These are phyloP conservation scores for Peromyscus aztecus DNA, from an alignment of 2,797 vertebrate genomes.

Conservation along the genomic window DNA sequence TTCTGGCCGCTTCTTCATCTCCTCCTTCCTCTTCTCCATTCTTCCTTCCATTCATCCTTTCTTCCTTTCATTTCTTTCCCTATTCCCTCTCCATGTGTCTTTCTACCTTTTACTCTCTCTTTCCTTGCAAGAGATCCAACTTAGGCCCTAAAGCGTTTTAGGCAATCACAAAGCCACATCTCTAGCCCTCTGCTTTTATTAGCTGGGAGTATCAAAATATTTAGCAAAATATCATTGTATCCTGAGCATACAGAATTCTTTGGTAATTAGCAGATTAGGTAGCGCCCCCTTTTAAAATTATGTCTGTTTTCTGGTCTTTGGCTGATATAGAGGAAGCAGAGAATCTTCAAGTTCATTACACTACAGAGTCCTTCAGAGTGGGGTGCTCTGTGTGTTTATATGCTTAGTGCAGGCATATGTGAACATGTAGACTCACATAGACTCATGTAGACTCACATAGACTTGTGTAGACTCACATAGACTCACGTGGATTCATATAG, in stretches of 20 bases:
- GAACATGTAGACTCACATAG: not conserved
- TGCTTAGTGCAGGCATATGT: constrained; percentile 78
- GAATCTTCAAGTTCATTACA: constrained; percentile 83
- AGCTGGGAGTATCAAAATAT: constrained; percentile 82
- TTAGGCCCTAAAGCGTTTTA: not conserved
- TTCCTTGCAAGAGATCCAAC: not conserved
- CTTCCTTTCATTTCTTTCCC: too few relatives aligned
- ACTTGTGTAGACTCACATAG: not conserved
- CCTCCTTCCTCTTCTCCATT: not conserved
- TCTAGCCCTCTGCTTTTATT: constrained; percentile 75
- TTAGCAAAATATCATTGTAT: constrained; percentile 83
- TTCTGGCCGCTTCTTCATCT: not conserved
- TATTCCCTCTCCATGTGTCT: not conserved
- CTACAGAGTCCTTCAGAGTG: constrained; percentile 81
- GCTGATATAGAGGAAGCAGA: constrained; percentile 83
- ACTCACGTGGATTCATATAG: not conserved
- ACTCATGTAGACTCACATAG: not conserved
- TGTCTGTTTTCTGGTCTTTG: constrained; percentile 81
- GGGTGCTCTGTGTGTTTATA: constrained; percentile 80
- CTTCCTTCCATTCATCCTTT: not conserved
- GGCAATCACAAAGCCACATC: too few relatives aligned
- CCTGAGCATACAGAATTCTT: constrained; percentile 82
- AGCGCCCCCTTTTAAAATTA: constrained; percentile 55
- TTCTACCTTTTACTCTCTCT: not conserved
- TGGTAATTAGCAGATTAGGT: constrained; percentile 84